Evolutionary conservation across 2,797 vertebrate species (phyloP).

Genomic region (Spinus pinus): DNA sequence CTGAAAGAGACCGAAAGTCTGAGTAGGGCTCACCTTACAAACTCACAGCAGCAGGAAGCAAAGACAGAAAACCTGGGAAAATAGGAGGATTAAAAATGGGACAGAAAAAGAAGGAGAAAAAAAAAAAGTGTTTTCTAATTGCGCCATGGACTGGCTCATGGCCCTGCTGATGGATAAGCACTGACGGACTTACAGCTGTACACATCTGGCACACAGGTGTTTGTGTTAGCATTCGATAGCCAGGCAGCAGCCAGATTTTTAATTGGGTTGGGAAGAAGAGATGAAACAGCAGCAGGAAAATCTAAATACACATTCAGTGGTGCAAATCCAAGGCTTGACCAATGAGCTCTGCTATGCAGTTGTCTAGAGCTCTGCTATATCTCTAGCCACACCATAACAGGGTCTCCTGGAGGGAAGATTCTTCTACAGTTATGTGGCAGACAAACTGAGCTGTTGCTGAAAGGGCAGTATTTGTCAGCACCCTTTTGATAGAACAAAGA

Average conservation of each 20-base stretch:
- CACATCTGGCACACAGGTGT: conserved; percentile 60
- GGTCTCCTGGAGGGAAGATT: not conserved
- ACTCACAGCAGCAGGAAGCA: not conserved
- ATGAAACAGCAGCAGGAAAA: conserved; percentile 32
- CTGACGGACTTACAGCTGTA: not conserved
- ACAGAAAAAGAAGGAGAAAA: not conserved
- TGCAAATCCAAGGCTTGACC: not conserved
- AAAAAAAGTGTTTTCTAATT: not conserved
- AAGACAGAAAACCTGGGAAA: not conserved
- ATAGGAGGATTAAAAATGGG: not conserved
- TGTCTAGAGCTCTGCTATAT: not conserved
- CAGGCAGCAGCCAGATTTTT: conserved; percentile 35
- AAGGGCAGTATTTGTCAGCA: not conserved
- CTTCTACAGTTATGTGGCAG: not conserved
- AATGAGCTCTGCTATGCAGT: not conserved
- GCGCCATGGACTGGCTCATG: not conserved
- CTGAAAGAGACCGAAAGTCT: conserved; percentile 20
- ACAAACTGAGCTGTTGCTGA: not conserved
- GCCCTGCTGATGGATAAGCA: not conserved
- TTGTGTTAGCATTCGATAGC: not conserved
- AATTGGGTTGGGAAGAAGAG: conserved; percentile 28
- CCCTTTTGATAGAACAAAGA: not conserved
- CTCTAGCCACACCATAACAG: not conserved
- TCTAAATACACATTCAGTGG: not conserved
- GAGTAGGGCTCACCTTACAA: not conserved